phyloP scores from a whole-genome alignment of 2,113 vertebrate species.

The Odontesthes bonariensis region DNA sequence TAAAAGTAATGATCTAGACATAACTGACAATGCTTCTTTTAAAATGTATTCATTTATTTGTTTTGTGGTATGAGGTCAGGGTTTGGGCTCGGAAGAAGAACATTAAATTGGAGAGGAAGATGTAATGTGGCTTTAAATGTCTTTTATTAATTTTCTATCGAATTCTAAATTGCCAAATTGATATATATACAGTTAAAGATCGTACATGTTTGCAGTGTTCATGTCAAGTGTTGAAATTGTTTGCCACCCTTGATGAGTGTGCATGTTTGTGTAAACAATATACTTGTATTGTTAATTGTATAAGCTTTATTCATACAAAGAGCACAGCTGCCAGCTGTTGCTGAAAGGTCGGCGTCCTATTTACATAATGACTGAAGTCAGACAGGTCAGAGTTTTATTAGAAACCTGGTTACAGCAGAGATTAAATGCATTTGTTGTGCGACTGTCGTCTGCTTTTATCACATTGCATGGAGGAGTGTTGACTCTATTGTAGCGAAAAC shows the following conservation, averaged over 20 bases:
- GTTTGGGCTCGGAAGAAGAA: too few relatives aligned
- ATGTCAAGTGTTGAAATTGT: too few relatives aligned
- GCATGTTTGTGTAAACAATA: constrained; percentile 7
- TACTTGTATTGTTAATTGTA: background rate
- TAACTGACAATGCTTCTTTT: too few relatives aligned
- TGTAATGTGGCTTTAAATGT: too few relatives aligned
- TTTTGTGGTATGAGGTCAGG: too few relatives aligned
- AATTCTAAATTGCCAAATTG: too few relatives aligned
- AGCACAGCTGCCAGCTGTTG: constrained; percentile 30
- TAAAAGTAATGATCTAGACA: background rate
- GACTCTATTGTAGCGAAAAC: background rate
- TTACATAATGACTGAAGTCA: constrained; percentile 43
- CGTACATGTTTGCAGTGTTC: too few relatives aligned
- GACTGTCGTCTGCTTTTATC: constrained; percentile 1
- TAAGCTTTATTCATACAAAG: background rate
- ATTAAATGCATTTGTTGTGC: constrained; percentile 23
- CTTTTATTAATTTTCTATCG: too few relatives aligned
- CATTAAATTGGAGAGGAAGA: too few relatives aligned
- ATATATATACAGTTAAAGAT: too few relatives aligned
- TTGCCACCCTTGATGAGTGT: background rate
- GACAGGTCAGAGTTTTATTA: constrained; percentile 19
- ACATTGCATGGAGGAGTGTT: constrained; percentile 12
- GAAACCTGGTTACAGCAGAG: background rate
- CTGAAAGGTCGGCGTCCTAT: constrained; percentile 20
- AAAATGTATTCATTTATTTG: too few relatives aligned